Evolutionary conservation across 2,888 invertebrate species (phyloP).

Genomic region (Conops quadrifasciatus): DNA sequence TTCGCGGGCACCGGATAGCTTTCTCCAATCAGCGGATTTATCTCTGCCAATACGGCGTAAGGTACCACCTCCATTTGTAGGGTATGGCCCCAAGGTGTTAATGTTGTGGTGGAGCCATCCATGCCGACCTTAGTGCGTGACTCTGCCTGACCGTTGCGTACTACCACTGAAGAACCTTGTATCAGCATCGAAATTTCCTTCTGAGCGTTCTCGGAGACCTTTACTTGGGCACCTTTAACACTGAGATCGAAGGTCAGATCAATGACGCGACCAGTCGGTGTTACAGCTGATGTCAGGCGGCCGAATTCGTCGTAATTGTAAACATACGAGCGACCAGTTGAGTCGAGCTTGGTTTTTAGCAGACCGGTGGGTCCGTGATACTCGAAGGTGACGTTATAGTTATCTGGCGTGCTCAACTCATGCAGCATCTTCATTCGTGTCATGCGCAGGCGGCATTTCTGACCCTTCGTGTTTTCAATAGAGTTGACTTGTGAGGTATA

Average conservation of each 20-base stretch:
- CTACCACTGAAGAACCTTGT: constrained; percentile 85
- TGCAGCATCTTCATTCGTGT: constrained; percentile 92
- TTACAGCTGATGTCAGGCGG: constrained; percentile 87
- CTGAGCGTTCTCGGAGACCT: constrained; percentile 82
- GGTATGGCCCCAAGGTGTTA: constrained; percentile 87
- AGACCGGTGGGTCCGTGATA: constrained; percentile 91
- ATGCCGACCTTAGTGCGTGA: constrained; percentile 80
- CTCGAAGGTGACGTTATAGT: constrained; percentile 92
- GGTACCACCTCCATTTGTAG: constrained; percentile 91
- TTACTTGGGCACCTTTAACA: constrained; percentile 87
- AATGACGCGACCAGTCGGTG: constrained; percentile 94
- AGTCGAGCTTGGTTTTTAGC: constrained; percentile 86
- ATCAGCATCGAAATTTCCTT: constrained; percentile 86
- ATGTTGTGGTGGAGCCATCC: constrained; percentile 83
- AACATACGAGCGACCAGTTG: constrained; percentile 88
- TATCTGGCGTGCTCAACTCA: constrained; percentile 89
- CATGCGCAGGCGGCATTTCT: constrained; percentile 89
- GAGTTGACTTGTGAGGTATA: constrained; percentile 91
- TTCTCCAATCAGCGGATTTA: constrained; percentile 86
- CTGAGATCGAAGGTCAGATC: constrained; percentile 89
- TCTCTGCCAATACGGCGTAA: constrained; percentile 88
- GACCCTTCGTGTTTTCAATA: constrained; percentile 92
- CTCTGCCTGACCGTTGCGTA: constrained; percentile 83
- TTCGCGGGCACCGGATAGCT: constrained; percentile 92
- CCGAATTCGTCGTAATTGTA: constrained; percentile 97